A percentile compares a stretch with the other conserved stretches of the same genome.
phyloP scores from a whole-genome alignment of 2,113 vertebrate genomes.

The Donacobius atricapilla region DNA sequence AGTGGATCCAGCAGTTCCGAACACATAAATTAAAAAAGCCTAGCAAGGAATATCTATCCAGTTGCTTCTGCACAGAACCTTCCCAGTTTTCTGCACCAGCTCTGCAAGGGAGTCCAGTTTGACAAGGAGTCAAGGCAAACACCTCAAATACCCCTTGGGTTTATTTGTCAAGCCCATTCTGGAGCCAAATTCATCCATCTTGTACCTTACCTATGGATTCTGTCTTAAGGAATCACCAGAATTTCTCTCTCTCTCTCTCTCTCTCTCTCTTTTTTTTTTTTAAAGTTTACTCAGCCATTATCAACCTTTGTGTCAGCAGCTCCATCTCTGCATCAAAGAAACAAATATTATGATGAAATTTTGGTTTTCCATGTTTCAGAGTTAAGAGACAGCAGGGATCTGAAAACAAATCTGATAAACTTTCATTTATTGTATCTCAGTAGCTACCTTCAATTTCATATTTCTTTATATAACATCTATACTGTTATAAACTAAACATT shows the following conservation, averaged over 20 bases:
- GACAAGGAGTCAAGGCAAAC: neutral
- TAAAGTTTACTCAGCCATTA: neutral
- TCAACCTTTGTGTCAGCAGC: neutral
- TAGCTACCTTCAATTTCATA: neutral
- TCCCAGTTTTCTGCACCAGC: neutral
- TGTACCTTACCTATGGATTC: too few species aligned
- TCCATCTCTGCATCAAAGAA: neutral
- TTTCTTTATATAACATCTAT: neutral
- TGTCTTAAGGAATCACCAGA: neutral
- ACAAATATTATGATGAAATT: neutral
- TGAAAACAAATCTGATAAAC: neutral
- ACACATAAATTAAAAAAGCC: neutral
- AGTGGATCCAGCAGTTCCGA: neutral
- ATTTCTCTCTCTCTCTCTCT: fast-evolving
- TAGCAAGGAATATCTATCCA: neutral
- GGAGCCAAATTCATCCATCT: neutral
- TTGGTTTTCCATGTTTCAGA: neutral
- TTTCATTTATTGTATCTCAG: neutral
- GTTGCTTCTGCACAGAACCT: neutral
- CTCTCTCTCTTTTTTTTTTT: too few species aligned
- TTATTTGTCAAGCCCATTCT: neutral
- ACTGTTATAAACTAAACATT: neutral
- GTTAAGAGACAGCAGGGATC: neutral
- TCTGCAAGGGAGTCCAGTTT: neutral
- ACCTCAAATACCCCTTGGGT: neutral